Evolutionary conservation across 1,140 invertebrate genomes (phyloP), one percentile per base, ranked within the genome.

Genomic region (Coelopa frigida): DNA sequence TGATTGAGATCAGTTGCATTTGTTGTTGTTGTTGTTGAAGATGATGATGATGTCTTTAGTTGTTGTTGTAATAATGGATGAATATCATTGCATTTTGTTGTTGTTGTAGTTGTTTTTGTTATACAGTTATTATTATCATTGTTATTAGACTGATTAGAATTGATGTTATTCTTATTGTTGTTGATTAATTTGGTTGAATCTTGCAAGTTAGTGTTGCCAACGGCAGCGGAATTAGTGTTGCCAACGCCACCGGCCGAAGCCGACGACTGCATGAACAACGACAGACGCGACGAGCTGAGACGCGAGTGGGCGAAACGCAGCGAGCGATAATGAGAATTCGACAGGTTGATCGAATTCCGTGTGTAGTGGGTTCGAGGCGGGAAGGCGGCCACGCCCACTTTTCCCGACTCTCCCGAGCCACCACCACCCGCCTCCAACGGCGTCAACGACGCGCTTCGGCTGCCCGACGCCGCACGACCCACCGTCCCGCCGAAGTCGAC

Each of bases 261-360:
- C n/a, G n/a, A 40, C 38, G 60, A 44, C 46, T 66, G 63, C 56
- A 64, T 58, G 22, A 64, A 67, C 45, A 67, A 49, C 33, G 62
- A 66, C 15, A 67, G 52, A 14, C 63, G 52, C 33, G 63, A 66
- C 5, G 63, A 67, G 18, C 63, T 67, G 12, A 67, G 39, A 5
- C 63, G 60, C 29, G 63, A 67, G 41, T 67, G 60, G 18, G 60
- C 60, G 33, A 67, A 67, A 48, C 63, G 55, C 42, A 67, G 52
- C 32, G 63, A 67, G 37, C 63, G 63, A 46, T 67, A 67, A 51
- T 67, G 58, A 33, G 63, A 66, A 46, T 67, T 67, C 31, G 63
- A 53, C 48, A 66, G 48, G 49, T 67, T 67, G 10, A 67, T 63
- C 1, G 63, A 67, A 42, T 67, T 67, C 23, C 63, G 54, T 6